phyloP scores from a whole-genome alignment of 37 sponge, comb jelly and placozoan species.

The Diacarnus erythraeanus region DNA sequence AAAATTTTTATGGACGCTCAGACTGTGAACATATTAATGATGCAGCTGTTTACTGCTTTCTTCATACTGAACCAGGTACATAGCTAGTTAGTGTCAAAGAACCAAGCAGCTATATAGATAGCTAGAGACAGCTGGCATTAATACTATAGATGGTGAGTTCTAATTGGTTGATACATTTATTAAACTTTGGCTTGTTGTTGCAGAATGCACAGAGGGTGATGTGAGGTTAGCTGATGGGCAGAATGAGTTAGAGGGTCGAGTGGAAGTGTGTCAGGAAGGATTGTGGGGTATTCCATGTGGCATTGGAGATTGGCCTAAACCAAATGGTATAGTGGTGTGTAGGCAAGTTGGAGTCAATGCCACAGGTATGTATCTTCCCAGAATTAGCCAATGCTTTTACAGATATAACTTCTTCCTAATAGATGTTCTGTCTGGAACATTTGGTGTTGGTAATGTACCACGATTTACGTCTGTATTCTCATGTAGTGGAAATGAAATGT shows the following conservation, averaged over 20 bases:
- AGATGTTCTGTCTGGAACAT: neutral
- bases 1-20: neutral
- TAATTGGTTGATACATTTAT: neutral
- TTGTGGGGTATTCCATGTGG: slow-evolving; percentile 28
- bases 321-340: slow-evolving; percentile 5
- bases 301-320: neutral
- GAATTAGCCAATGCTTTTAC: neutral
- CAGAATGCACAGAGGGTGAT: slow-evolving; percentile 3
- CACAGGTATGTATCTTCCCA: neutral
- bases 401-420: neutral
- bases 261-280: slow-evolving; percentile 36
- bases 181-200: neutral
- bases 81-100: neutral
- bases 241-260: slow-evolving; percentile 9
- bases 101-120: too few relatives aligned
- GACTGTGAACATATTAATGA: neutral
- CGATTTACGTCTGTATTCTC: neutral
- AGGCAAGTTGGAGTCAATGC: slow-evolving; percentile 7
- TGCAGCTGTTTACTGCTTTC: neutral
- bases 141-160: too few relatives aligned
- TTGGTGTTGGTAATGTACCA: neutral
- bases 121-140: too few relatives aligned
- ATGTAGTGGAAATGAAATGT: neutral
- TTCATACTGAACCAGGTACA: neutral
- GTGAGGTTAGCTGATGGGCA: neutral